These are phyloP conservation scores for Drosophila dunni DNA, from an alignment of 1,140 invertebrate species.

Conservation along the genomic window DNA sequence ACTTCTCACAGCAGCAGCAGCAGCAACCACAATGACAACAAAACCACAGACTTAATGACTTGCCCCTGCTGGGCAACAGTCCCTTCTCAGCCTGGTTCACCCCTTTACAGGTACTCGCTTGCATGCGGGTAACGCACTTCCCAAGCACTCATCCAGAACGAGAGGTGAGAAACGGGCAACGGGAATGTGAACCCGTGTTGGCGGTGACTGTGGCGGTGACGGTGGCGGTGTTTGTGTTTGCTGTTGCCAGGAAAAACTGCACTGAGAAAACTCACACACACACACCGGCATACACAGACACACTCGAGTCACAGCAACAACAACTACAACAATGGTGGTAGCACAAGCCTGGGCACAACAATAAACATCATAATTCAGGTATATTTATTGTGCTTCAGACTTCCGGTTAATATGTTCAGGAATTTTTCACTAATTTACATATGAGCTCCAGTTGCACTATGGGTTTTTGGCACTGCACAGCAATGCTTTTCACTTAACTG, in stretches of 20 bases:
- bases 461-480: constrained; percentile 5
- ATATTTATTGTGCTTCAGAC: constrained; percentile 72
- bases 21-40: constrained; percentile 32
- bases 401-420: constrained; percentile 66
- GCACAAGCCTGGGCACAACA: constrained; percentile 16
- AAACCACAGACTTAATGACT: constrained; percentile 73
- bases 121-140: constrained; percentile 61
- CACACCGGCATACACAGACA: constrained; percentile 3
- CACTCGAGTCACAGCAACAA: constrained; percentile 4
- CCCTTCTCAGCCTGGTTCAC: constrained; percentile 19
- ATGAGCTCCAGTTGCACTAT: constrained; percentile 37
- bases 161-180: not conserved
- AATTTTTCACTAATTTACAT: constrained; percentile 55
- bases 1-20: constrained; percentile 43
- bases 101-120: constrained; percentile 26
- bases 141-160: constrained; percentile 77
- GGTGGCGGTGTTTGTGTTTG: constrained; percentile 13
- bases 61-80: constrained; percentile 29
- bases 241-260: constrained; percentile 28
- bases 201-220: constrained; percentile 13
- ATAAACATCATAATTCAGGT: constrained; percentile 75
- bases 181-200: constrained; percentile 16
- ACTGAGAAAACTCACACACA: constrained; percentile 23
- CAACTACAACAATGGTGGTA: constrained; percentile 12
- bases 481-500: not conserved